Conservation (phyloP, 2,888 invertebrate species). For the Netelia fuscicornis region DNA sequence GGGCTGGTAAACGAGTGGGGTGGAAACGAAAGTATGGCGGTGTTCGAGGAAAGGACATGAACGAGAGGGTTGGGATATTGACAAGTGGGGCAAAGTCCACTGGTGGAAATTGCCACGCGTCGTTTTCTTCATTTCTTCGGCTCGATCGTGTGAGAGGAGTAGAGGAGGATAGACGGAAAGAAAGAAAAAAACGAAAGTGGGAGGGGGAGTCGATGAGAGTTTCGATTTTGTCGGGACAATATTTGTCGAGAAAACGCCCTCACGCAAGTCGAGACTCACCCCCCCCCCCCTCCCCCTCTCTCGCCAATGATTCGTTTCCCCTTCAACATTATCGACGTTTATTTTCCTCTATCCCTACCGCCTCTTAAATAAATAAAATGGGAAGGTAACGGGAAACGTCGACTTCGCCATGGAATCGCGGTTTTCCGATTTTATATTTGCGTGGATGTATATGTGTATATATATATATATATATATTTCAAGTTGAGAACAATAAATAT, state of each 20-base stretch:
- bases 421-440: not conserved
- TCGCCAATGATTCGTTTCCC: slow-evolving; percentile 61
- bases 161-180: slow-evolving; percentile 14
- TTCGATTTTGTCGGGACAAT: slow-evolving; percentile 69
- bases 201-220: slow-evolving; percentile 52
- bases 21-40: slow-evolving; percentile 52
- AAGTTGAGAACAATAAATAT: not conserved
- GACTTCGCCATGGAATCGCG: not conserved
- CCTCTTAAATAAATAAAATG: slow-evolving; percentile 59
- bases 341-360: slow-evolving; percentile 18
- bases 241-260: slow-evolving; percentile 67
- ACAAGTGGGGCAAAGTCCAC: slow-evolving; percentile 33
- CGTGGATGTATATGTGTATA: too few species aligned
- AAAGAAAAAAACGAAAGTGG: slow-evolving; percentile 14
- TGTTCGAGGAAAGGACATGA: slow-evolving; percentile 35
- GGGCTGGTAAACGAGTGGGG: slow-evolving; percentile 26
- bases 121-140: slow-evolving; percentile 38
- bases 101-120: slow-evolving; percentile 52
- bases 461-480: not conserved
- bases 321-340: slow-evolving; percentile 9
- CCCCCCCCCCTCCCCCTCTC: too few species aligned
- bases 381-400: slow-evolving; percentile 10
- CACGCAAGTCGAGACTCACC: slow-evolving; percentile 2
- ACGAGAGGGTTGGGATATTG: slow-evolving; percentile 35
- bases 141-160: slow-evolving; percentile 7